Percentiles rank a stretch among this genome's conserved stretches.
These are phyloP conservation scores for Speoplatyrhinus poulsoni DNA, from an alignment of 2,113 vertebrate genomes.

Conservation along the genomic window DNA sequence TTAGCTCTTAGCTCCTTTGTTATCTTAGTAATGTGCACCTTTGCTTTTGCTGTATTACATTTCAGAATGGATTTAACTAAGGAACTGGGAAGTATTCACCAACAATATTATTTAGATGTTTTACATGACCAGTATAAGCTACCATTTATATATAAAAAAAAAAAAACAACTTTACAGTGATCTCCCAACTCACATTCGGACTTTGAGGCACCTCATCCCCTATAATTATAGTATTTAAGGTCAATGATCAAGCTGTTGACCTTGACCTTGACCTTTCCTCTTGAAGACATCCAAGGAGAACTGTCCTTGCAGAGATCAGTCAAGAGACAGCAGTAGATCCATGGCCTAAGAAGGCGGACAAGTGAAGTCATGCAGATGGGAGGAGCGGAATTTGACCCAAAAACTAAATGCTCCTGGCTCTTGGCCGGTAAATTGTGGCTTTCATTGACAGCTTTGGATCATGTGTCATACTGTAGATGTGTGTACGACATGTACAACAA, in stretches of 20 bases:
- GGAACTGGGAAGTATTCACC: background rate
- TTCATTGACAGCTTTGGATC: constrained; percentile 6
- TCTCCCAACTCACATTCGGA: background rate
- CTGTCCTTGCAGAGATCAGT: constrained; percentile 26
- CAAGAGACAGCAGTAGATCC: constrained; percentile 7
- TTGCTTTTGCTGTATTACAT: background rate
- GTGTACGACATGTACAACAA: background rate
- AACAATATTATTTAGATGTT: background rate
- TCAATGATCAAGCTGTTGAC: background rate
- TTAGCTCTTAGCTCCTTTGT: background rate
- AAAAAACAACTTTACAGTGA: background rate
- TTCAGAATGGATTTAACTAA: constrained; percentile 1
- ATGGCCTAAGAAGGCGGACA: too few species aligned
- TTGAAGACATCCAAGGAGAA: constrained; percentile 20
- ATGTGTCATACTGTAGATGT: background rate
- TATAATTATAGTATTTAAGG: background rate
- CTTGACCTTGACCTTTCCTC: constrained; percentile 6
- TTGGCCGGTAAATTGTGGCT: background rate
- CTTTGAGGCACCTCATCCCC: background rate
- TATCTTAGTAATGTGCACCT: too few species aligned
- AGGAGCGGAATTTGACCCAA: constrained; percentile 26
- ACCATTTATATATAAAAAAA: background rate
- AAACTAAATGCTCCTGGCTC: background rate
- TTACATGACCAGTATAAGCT: constrained; percentile 9
- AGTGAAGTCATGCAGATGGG: constrained; percentile 28